Base-by-base conservation (phyloP, 30 jellyfish, hydroid and myxozoan genomes). In the Hydractinia symbiolongicarpus region DNA sequence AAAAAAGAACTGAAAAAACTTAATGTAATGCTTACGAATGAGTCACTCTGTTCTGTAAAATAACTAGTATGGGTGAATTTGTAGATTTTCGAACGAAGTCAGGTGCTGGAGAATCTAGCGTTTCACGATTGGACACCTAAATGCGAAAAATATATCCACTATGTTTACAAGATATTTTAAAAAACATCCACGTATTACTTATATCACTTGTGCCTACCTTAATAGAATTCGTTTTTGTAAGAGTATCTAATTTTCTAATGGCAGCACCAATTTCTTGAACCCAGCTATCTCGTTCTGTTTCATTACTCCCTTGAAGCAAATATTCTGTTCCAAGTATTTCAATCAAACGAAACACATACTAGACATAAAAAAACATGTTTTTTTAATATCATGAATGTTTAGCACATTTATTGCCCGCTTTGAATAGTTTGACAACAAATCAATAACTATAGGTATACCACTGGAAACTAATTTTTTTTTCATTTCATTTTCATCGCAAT, bases 241-340 rank as follows among this genome's bases (percentile, higher is more conserved):
- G 60, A 78, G 79, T 73, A 61, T 83, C 96, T 10, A 88, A 84
- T 44, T 79, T 70, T 16, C 96, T 86, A 68, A 88, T 79, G 55
- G 80, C 89, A 53, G 72, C 86, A 11, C 94, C 84, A 16, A 88
- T 83, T 4, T 84, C 79, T 53, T 49, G 60, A 11, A 89, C 85
- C 96, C 96, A 88, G 50, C 77, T 87, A 17, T 78, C 84, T 30
- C 83, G 55, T 20, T 74, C 77, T 17, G 78, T 86, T 57, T 88
- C 89, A 56, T 88, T 88, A 55, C 61, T 64, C 11, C 94, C 58
- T 74, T 83, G 96, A 53, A 88, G 54, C 8, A 88, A 60, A 52
- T 50, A 88, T 56, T 88, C 96, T 55, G 61, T 88, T 49, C 96
- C 96, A 72, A 75, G 55, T 52, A 80, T 90, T 74, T 88, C 94